Evolutionary conservation across 1,140 invertebrate species (phyloP).

Genomic region (Leptinotarsa defecta): DNA sequence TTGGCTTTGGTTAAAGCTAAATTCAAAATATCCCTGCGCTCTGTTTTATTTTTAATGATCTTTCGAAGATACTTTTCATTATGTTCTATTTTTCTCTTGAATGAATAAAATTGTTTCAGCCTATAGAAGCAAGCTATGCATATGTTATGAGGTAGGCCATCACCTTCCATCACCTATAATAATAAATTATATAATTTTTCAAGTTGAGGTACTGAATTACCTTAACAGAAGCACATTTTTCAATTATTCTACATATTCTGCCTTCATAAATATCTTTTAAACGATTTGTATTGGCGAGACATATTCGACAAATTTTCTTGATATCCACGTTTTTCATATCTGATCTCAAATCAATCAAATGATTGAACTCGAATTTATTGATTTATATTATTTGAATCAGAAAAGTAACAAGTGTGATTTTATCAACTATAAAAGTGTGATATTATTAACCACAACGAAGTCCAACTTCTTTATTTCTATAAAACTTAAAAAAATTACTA

Average conservation of each 20-base stretch:
- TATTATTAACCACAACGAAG: too few species aligned
- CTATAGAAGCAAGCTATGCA: conserved; percentile 44
- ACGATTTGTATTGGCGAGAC: conserved; percentile 40
- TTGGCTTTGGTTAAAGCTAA: conserved; percentile 11
- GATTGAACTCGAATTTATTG: conserved; percentile 41
- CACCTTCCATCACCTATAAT: conserved; percentile 41
- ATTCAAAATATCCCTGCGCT: conserved; percentile 25
- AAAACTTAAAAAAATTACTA: too few species aligned
- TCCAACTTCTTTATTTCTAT: too few species aligned
- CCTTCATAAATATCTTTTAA: conserved; percentile 42
- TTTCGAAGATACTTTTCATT: conserved; percentile 36
- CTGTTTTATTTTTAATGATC: conserved; percentile 33
- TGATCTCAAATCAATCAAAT: not conserved
- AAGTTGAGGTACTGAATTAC: conserved; percentile 31
- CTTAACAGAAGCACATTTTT: conserved; percentile 39
- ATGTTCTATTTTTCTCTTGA: conserved; percentile 45
- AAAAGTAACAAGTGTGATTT: too few species aligned
- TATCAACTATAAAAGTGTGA: too few species aligned
- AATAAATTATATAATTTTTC: conserved; percentile 18
- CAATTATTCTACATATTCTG: conserved; percentile 44
- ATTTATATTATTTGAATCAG: too few species aligned
- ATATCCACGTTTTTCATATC: conserved; percentile 8
- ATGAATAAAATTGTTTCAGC: conserved; percentile 44
- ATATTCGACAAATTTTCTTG: conserved; percentile 43
- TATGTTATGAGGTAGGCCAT: conserved; percentile 42